A percentile compares a stretch with the other conserved stretches of the same genome.
Evolutionary conservation across 30 jellyfish, hydroid and myxozoan genomes (phyloP).

Genomic region (Aurelia sp.): DNA sequence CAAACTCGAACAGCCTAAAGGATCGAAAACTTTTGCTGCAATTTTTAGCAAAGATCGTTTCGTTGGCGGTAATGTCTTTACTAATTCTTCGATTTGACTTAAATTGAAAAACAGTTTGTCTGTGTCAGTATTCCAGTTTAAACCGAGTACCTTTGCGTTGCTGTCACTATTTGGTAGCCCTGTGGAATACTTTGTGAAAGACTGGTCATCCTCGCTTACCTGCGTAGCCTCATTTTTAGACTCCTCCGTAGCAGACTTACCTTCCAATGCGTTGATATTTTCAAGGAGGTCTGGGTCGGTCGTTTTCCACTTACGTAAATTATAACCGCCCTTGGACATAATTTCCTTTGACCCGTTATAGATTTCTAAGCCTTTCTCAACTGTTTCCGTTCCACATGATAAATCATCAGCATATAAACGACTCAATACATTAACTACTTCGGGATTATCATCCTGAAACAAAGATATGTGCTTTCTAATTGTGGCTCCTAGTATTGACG

Average conservation of each 20-base stretch:
- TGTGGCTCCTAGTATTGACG: neutral
- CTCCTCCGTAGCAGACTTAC: neutral
- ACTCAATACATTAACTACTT: neutral
- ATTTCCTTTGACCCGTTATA: neutral
- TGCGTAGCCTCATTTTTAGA: neutral
- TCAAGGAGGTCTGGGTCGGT: neutral
- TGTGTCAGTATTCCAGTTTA: constrained; percentile 20
- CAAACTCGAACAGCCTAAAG: constrained; percentile 47
- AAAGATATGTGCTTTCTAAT: constrained; percentile 10
- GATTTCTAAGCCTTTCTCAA: neutral
- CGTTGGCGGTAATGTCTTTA: constrained; percentile 19
- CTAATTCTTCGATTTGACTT: neutral
- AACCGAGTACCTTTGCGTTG: constrained; percentile 32
- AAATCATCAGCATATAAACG: constrained; percentile 4
- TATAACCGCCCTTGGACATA: neutral
- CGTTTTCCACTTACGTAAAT: neutral
- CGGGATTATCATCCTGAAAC: constrained; percentile 4
- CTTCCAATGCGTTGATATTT: neutral
- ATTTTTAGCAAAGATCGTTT: constrained; percentile 44
- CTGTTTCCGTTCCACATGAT: neutral
- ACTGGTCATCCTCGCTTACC: constrained; percentile 3
- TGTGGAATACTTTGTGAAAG: constrained; percentile 14
- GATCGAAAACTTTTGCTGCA: constrained; percentile 75
- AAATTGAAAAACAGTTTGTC: constrained; percentile 3
- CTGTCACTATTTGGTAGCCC: constrained; percentile 22